These are phyloP conservation scores for Vireo altiloquus DNA, from an alignment of 2,113 vertebrate genomes.

Conservation along the genomic window DNA sequence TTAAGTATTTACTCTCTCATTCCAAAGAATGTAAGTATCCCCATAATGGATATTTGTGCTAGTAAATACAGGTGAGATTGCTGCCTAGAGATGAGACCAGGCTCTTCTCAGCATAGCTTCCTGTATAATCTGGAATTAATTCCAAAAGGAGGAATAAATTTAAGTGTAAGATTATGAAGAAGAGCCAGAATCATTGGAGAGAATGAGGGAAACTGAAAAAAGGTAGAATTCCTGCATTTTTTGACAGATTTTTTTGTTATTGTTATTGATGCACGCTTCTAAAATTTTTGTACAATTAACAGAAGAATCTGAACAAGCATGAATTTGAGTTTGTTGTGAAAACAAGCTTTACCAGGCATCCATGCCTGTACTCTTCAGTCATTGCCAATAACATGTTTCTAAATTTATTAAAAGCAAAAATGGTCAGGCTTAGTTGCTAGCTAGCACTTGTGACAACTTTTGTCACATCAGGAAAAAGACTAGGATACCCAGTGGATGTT, in stretches of 20 bases:
- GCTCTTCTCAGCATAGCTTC: background rate
- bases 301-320: background rate
- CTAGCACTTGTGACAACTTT: background rate
- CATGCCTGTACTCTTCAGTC: background rate
- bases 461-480: background rate
- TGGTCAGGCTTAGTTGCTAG: background rate
- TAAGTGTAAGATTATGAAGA: background rate
- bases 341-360: background rate
- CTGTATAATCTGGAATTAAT: background rate
- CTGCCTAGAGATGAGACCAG: background rate
- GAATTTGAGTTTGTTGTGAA: background rate
- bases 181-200: background rate
- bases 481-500: background rate
- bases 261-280: background rate
- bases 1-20: background rate
- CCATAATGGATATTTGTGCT: background rate
- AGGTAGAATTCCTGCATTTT: background rate
- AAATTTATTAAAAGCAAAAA: background rate
- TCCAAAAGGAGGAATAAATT: background rate
- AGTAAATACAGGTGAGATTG: background rate
- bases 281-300: background rate
- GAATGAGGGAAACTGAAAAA: background rate
- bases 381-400: background rate
- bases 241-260: background rate
- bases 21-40: background rate